Conservation (phyloP, 2,113 vertebrate genomes). For the Morphnarchus princeps region DNA sequence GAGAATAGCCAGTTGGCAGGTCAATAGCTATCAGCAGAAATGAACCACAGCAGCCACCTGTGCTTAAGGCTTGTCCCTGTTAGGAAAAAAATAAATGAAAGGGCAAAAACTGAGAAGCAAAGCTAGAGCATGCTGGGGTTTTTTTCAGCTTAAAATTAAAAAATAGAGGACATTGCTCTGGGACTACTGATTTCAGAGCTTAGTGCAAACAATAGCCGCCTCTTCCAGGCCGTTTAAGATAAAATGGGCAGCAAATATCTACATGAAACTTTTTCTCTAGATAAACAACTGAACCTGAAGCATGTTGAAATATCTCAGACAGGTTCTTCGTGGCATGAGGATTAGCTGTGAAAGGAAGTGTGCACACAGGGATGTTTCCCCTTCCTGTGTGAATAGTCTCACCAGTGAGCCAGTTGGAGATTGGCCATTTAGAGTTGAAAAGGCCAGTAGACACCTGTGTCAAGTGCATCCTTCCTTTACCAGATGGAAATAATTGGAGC, state of each 20-base stretch:
- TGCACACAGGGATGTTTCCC: not conserved
- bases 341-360: not conserved
- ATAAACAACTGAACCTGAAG: not conserved
- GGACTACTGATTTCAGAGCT: not conserved
- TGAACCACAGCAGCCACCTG: slow-evolving; percentile 37
- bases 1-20: slow-evolving; percentile 52
- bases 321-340: not conserved
- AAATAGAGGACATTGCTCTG: not conserved
- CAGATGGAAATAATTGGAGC: slow-evolving; percentile 8
- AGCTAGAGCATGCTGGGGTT: not conserved
- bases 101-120: not conserved
- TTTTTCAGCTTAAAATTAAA: not conserved
- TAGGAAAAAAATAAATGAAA: not conserved
- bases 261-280: not conserved
- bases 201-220: not conserved
- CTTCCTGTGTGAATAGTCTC: not conserved
- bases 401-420: not conserved
- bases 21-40: slow-evolving; percentile 44
- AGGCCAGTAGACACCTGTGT: slow-evolving; percentile 40
- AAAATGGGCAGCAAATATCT: not conserved
- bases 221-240: not conserved
- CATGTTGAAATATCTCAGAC: not conserved
- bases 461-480: slow-evolving; percentile 33
- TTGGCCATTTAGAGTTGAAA: slow-evolving; percentile 19
- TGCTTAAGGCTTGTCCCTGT: not conserved